phyloP scores from a whole-genome alignment of 2,888 invertebrate species.

The Monopis laevigella region DNA sequence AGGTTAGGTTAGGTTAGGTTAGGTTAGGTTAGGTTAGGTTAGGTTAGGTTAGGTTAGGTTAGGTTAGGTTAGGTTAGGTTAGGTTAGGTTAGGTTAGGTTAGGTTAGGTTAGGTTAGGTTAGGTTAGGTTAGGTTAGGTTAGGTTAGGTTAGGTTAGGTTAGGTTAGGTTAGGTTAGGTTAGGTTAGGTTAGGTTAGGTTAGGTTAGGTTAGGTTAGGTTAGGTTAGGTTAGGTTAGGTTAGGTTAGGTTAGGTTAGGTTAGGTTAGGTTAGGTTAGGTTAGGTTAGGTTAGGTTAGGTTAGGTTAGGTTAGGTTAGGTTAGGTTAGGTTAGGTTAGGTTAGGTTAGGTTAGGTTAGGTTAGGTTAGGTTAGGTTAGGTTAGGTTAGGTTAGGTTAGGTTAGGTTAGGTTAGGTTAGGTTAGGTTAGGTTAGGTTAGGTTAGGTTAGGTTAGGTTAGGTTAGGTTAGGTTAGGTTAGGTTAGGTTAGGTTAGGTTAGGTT shows the following conservation, averaged over 20 bases:
- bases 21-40: constrained; percentile 17
- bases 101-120: constrained; percentile 17
- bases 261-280: constrained; percentile 17
- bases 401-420: constrained; percentile 20
- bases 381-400: constrained; percentile 21
- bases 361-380: constrained; percentile 23
- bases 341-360: constrained; percentile 20
- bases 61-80: constrained; percentile 15
- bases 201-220: constrained; percentile 15
- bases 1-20: constrained; percentile 16
- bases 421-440: constrained; percentile 21
- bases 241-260: constrained; percentile 17
- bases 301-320: constrained; percentile 20
- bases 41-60: constrained; percentile 17
- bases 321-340: constrained; percentile 21
- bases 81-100: constrained; percentile 17
- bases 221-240: constrained; percentile 17
- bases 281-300: constrained; percentile 10
- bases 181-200: constrained; percentile 16
- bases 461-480: constrained; percentile 21
- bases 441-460: constrained; percentile 20
- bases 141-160: constrained; percentile 11
- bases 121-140: constrained; percentile 16
- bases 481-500: constrained; percentile 20
- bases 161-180: constrained; percentile 13